Conservation (phyloP, 2,888 invertebrate genomes). For the Aleiodes leptofemur region DNA sequence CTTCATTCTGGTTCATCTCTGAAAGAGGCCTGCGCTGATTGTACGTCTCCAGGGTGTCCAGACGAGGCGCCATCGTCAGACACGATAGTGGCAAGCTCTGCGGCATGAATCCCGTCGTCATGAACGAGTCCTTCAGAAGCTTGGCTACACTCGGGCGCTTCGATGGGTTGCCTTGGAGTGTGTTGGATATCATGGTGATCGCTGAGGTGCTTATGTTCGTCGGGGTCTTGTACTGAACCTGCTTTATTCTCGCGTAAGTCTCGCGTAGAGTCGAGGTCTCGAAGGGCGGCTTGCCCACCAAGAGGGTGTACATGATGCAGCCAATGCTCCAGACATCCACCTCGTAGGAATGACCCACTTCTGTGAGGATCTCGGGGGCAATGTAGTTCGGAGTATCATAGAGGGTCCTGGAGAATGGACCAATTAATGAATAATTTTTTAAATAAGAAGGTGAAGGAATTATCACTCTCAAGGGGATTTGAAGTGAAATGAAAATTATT, state of each 20-base stretch:
- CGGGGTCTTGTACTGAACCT: conserved; percentile 93
- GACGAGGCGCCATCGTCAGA: conserved; percentile 95
- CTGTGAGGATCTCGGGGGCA: conserved; percentile 97
- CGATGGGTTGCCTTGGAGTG: conserved; percentile 90
- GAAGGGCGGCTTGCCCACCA: conserved; percentile 98
- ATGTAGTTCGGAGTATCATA: conserved; percentile 99
- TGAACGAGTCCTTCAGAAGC: conserved; percentile 86
- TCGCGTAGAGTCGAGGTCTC: conserved; percentile 96
- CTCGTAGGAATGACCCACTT: conserved; percentile 98
- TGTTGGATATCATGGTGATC: conserved; percentile 86
- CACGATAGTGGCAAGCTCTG: conserved; percentile 92
- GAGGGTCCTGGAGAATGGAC: conserved; percentile 83
- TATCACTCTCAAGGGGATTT: no score
- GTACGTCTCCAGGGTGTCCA: conserved; percentile 81
- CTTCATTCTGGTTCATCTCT: conserved; percentile 79
- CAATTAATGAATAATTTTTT: neutral
- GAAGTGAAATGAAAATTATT: no score
- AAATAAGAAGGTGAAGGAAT: no score
- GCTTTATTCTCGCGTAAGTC: conserved; percentile 95
- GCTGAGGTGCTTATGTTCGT: conserved; percentile 81
- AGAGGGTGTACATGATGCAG: conserved; percentile 98
- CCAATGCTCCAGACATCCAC: conserved; percentile 99
- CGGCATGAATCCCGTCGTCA: conserved; percentile 86
- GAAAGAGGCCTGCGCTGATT: conserved; percentile 81
- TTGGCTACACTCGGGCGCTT: conserved; percentile 87